Evolutionary conservation across 2,797 vertebrate species (phyloP), one percentile per base, ranked within the genome.

Genomic region (Pitangus sulphuratus): DNA sequence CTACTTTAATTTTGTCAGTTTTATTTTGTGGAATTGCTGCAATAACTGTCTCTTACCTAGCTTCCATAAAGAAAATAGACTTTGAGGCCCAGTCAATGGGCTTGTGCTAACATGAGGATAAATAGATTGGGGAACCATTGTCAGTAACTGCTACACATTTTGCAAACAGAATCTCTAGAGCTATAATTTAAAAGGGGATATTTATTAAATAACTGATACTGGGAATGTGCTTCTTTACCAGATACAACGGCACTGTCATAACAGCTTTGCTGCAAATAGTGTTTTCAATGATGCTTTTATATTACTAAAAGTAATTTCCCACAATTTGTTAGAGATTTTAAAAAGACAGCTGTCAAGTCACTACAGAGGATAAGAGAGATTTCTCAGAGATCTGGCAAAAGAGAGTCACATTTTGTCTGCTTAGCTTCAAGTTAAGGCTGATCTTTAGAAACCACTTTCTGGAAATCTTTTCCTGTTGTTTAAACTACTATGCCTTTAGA

Each of bases 121-220:
- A 93, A 71, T 22, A 92, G 18, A 31, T 26, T 37, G 62, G 54
- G 51, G 30, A 88, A 40, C 60, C 78, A 14, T 66, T 90, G 40
- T 72, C 57, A 42, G 51, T 76, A 80, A 54, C 80, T 91, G 50
- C 88, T 96, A 50, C 24, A 54, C 33, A 81, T 92, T 93, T 91
- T 94, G 31, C 70, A 84, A 77, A 84, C 54, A 68, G 51, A 92
- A 72, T 90, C 89, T 91, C 69, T 62, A 78, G 77, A 91, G 31
- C 57, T 94, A 16, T 89, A 94, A 86, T 88, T 95, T 92, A 20
- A 40, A 87, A 57, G 44, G 28, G 10, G n/a, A 31, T 51, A 84
- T 89, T 70, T 54, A 39, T 18, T 85, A 68, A 95, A 76, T 28
- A 74, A 51, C 25, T 8, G 4, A 20, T 87, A 13, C 0, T 2